Evolutionary conservation across 2,113 vertebrate genomes (phyloP).

Genomic region (Gambusia holbrooki): DNA sequence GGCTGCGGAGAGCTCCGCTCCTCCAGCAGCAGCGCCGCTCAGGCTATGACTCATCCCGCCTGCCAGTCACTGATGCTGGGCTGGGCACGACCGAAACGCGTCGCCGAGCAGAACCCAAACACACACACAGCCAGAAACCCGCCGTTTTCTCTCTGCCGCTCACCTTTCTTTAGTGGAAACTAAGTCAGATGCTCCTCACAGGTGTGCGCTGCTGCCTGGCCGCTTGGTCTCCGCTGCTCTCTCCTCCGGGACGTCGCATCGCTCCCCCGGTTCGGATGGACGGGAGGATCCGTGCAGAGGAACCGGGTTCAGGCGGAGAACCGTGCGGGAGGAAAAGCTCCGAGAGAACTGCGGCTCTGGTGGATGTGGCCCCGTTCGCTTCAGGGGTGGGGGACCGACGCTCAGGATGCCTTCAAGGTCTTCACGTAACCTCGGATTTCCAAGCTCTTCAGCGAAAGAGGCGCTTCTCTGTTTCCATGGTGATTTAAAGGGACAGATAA

Average conservation of each 20-base stretch:
- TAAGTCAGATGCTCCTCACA: conserved; percentile 61
- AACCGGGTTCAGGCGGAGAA: background rate
- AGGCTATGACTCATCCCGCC: conserved; percentile 39
- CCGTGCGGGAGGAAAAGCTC: conserved; percentile 3
- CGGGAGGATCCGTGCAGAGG: conserved; percentile 28
- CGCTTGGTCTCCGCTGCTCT: conserved; percentile 56
- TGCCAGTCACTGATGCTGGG: conserved; percentile 20
- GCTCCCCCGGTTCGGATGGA: conserved; percentile 49
- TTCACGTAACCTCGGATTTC: conserved; percentile 14
- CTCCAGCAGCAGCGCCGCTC: conserved; percentile 42
- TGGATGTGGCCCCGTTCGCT: conserved; percentile 52
- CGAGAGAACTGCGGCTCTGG: conserved; percentile 24
- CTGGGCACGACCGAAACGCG: conserved; percentile 21
- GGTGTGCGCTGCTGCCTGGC: conserved; percentile 58
- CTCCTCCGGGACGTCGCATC: conserved; percentile 68
- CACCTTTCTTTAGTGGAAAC: conserved; percentile 49
- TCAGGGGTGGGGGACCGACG: conserved; percentile 51
- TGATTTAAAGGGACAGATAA: background rate
- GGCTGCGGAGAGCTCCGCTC: conserved; percentile 39
- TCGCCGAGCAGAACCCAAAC: conserved; percentile 6
- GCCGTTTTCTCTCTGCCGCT: conserved; percentile 3
- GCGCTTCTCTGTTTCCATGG: background rate
- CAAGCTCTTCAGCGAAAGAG: fast-evolving
- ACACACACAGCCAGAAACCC: background rate
- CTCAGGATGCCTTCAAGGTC: conserved; percentile 50